Evolutionary conservation across 2,888 invertebrate species (phyloP).

Genomic region (Lasioglossum leucozonium): DNA sequence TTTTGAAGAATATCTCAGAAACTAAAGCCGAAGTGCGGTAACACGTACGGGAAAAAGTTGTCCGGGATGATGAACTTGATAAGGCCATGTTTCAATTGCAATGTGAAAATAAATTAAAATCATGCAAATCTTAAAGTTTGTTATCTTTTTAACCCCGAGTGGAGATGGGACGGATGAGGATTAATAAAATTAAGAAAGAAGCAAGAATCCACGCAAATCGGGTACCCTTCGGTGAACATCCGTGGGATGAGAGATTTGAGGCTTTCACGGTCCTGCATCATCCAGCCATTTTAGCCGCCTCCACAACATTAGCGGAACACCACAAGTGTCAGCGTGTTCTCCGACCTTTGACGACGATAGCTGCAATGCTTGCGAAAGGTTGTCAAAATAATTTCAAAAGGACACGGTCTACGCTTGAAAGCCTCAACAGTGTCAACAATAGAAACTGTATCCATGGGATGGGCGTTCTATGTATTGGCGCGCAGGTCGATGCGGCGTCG

Average conservation of each 20-base stretch:
- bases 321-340: neutral
- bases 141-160: too few species aligned
- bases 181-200: conserved; percentile 54
- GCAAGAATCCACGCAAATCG: conserved; percentile 60
- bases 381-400: neutral
- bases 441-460: conserved; percentile 1
- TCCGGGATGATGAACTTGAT: too few species aligned
- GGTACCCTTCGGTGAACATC: conserved; percentile 49
- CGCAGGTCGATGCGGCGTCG: conserved; percentile 65
- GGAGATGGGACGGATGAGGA: neutral
- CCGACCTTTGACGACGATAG: neutral
- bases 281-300: neutral
- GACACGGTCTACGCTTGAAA: neutral
- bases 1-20: too few species aligned
- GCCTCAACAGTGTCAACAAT: neutral
- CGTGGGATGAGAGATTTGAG: neutral
- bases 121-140: neutral
- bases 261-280: neutral
- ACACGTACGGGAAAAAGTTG: too few species aligned
- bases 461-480: conserved; percentile 64
- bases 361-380: neutral
- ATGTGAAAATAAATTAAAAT: neutral
- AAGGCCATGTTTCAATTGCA: too few species aligned
- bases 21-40: too few species aligned
- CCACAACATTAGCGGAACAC: neutral